Evolutionary conservation across 2,888 invertebrate species (phyloP).

Genomic region (Lithophane socia): DNA sequence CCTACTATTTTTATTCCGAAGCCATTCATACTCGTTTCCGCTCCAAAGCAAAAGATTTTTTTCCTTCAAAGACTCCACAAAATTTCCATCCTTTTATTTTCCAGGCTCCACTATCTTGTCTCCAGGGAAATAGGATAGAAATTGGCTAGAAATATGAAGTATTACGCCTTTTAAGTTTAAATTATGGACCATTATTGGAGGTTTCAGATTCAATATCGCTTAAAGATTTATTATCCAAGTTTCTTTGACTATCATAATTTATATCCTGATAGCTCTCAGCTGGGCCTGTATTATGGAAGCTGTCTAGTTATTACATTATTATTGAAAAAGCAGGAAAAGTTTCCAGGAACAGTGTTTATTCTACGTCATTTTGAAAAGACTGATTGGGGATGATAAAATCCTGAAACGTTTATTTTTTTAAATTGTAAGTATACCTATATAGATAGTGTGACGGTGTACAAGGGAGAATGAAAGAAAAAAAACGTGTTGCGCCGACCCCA

Average conservation of each 20-base stretch:
- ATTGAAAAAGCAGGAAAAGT: neutral
- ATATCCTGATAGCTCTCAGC: constrained; percentile 47
- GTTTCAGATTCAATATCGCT: constrained; percentile 61
- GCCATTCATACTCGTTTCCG: constrained; percentile 34
- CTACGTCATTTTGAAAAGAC: neutral
- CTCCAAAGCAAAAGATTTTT: constrained; percentile 23
- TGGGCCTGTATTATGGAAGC: constrained; percentile 21
- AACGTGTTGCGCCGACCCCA: neutral
- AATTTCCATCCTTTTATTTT: constrained; percentile 35
- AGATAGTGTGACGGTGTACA: neutral
- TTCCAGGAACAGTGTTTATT: constrained; percentile 12
- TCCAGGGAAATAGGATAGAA: constrained; percentile 30
- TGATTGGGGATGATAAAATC: neutral
- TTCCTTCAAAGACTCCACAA: constrained; percentile 16
- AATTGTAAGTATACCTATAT: neutral
- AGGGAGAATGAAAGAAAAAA: neutral
- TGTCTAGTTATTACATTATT: constrained; percentile 23
- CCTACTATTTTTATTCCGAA: constrained; percentile 21
- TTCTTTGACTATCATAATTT: constrained; percentile 55
- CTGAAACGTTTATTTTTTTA: neutral
- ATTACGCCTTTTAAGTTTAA: constrained; percentile 44
- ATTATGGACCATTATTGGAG: constrained; percentile 46
- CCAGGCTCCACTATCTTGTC: constrained; percentile 15
- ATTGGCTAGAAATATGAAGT: constrained; percentile 45
- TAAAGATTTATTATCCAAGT: constrained; percentile 59